Evolutionary conservation across 2,113 vertebrate genomes (phyloP).

Genomic region (Microcebus lehilahytsara): DNA sequence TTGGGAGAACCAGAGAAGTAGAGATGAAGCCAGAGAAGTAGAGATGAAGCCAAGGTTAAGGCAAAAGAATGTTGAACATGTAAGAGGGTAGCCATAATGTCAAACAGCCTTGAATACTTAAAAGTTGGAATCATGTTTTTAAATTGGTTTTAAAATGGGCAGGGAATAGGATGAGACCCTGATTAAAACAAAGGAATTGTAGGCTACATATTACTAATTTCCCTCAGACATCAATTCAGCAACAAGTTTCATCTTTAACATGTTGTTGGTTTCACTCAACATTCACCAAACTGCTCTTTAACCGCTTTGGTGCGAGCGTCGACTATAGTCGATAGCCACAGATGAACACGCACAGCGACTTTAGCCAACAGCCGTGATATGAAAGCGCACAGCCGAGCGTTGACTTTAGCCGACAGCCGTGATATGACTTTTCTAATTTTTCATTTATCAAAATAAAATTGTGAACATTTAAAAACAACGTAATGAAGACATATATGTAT

Average conservation of each 20-base stretch:
- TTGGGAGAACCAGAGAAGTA: not conserved
- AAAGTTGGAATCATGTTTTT: conserved; percentile 49
- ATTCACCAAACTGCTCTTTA: not conserved
- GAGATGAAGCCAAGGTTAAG: conserved; percentile 8
- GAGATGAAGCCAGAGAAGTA: not conserved
- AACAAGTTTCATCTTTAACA: not conserved
- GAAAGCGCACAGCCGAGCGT: too few relatives aligned
- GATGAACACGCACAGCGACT: too few relatives aligned
- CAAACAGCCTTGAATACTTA: not conserved
- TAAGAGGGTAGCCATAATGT: not conserved
- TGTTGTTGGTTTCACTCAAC: not conserved
- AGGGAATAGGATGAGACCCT: not conserved
- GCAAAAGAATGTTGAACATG: not conserved
- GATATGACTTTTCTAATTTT: too few relatives aligned
- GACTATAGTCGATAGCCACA: too few relatives aligned
- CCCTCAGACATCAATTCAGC: not conserved
- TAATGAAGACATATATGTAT: too few relatives aligned
- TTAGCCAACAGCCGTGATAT: too few relatives aligned
- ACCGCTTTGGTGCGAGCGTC: too few relatives aligned
- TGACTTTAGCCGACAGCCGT: too few relatives aligned
- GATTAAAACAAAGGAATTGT: conserved; percentile 8
- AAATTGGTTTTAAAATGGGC: conserved; percentile 36
- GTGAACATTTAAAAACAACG: too few relatives aligned
- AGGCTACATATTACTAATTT: not conserved
- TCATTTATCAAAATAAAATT: too few relatives aligned